Conservation (phyloP, 2,888 invertebrate genomes). For the Hartigia nigra region DNA sequence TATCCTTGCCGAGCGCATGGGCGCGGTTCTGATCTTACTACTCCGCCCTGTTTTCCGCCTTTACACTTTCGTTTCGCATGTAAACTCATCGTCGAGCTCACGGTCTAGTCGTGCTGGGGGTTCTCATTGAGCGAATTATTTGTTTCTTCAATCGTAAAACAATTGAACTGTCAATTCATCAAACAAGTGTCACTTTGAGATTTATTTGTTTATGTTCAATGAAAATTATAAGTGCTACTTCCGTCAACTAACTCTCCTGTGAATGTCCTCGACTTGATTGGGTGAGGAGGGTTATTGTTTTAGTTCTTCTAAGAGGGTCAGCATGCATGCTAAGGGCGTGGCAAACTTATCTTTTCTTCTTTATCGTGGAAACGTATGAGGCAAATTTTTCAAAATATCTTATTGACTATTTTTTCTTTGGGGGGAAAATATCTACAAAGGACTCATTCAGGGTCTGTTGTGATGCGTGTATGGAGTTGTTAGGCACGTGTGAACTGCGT, state of each 20-base stretch:
- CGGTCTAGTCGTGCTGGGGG: neutral
- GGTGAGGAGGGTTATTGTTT: neutral
- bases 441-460: neutral
- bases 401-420: neutral
- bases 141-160: neutral
- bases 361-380: neutral
- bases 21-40: constrained; percentile 37
- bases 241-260: neutral
- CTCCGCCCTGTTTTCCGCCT: neutral
- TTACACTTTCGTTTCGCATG: neutral
- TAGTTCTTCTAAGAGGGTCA: neutral
- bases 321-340: constrained; percentile 17
- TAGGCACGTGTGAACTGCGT: neutral
- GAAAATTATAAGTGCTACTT: neutral
- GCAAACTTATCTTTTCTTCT: constrained; percentile 18
- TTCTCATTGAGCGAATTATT: neutral
- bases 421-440: neutral
- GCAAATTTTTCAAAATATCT: neutral
- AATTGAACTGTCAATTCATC: neutral
- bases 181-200: neutral
- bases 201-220: neutral
- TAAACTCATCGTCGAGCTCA: neutral
- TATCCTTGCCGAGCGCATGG: constrained; percentile 38
- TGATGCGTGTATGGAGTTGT: neutral
- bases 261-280: neutral